phyloP scores from a whole-genome alignment of 1,140 invertebrate genomes.

The Zeugodacus cucurbitae region DNA sequence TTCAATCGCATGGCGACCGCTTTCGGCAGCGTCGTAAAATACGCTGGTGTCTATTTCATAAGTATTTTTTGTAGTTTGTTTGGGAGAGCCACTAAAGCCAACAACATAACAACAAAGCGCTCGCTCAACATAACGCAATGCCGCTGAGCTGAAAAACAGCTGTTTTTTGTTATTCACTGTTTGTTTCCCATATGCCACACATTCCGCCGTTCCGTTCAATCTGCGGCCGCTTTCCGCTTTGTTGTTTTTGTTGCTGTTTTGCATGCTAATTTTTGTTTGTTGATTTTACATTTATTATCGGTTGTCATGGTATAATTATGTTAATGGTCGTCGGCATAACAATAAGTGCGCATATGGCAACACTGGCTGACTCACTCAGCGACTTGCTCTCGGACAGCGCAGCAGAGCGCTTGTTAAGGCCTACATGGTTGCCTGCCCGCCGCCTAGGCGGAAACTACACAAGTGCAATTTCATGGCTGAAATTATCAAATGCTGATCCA shows the following conservation, averaged over 20 bases:
- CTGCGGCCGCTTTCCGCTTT: neutral
- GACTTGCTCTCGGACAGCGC: neutral
- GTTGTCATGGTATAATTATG: constrained; percentile 31
- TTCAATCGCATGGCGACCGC: neutral
- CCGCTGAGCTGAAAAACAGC: neutral
- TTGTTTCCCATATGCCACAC: neutral
- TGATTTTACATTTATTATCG: constrained; percentile 12
- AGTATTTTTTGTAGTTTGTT: neutral
- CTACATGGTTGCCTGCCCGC: neutral
- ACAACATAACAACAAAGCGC: neutral
- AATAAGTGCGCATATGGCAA: constrained; percentile 4
- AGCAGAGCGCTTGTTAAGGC: neutral
- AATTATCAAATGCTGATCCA: neutral
- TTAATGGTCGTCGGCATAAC: neutral
- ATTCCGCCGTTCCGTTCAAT: constrained; percentile 4
- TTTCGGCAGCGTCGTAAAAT: neutral
- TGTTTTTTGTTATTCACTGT: constrained; percentile 21
- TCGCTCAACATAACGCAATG: neutral
- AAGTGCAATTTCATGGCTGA: neutral
- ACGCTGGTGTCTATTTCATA: neutral
- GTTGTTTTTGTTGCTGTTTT: neutral
- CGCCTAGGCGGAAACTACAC: neutral
- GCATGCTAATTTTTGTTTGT: constrained; percentile 19
- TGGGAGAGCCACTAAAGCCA: neutral
- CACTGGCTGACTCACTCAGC: neutral